phyloP scores from a whole-genome alignment of 2,113 vertebrate species.

The Pycnonotus jocosus region DNA sequence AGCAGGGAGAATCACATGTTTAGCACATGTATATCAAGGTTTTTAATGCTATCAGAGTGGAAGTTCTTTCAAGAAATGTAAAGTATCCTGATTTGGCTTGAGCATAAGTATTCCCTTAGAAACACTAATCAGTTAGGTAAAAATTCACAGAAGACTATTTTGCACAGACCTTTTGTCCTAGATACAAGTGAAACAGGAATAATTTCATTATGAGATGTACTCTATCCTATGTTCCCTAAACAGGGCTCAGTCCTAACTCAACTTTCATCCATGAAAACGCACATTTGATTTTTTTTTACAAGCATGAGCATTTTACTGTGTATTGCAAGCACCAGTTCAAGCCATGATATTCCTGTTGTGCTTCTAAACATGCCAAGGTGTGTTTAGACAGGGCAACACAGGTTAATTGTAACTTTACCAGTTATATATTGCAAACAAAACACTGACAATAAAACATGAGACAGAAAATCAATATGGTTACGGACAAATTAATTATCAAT shows the following conservation, averaged over 20 bases:
- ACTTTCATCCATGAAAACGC: background rate
- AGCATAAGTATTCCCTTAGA: conserved; percentile 22
- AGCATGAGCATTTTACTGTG: background rate
- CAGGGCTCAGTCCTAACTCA: background rate
- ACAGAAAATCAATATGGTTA: conserved; percentile 71
- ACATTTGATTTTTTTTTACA: background rate
- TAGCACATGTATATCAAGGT: background rate
- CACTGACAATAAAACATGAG: conserved; percentile 61
- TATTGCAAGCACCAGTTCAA: background rate
- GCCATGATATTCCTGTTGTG: background rate
- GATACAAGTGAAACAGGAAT: background rate
- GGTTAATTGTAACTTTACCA: conserved; percentile 58
- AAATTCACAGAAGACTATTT: background rate
- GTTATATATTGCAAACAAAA: conserved; percentile 62
- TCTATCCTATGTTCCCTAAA: background rate
- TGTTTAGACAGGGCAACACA: background rate
- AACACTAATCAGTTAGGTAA: conserved; percentile 14
- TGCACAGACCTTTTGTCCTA: background rate
- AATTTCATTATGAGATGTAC: background rate
- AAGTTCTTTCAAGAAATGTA: conserved; percentile 25
- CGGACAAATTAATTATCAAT: conserved; percentile 76
- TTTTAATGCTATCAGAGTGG: conserved; percentile 1
- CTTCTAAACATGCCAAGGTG: background rate
- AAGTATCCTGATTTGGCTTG: conserved; percentile 14
- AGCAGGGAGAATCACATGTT: background rate